Base-by-base conservation (phyloP, 2,113 vertebrate species). In the Excalfactoria chinensis region DNA sequence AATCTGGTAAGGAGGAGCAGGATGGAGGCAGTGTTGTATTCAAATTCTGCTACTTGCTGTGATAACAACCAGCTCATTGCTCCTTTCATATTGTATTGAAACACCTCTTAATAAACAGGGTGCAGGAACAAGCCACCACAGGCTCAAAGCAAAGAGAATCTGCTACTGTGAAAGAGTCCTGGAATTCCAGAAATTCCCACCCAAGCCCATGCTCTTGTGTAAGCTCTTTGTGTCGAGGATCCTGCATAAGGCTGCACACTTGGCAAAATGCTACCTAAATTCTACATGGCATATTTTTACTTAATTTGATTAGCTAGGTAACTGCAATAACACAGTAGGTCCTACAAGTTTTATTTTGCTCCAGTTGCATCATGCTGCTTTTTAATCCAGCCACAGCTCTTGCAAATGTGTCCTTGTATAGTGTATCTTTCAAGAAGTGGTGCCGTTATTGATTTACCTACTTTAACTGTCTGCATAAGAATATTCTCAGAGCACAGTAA, bases 171-270 rank as follows among this genome's bases (percentile, higher is more conserved):
- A 63, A 85, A 80, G 25, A 40, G 4, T 7, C 35, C 6, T 64
- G 20, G 12, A 28, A 37, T 67, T 49, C 16, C 34, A 80, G 35
- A 80, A 93, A 88, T 73, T 59, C 51, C 46, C 21, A 59, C 16
- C 19, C 9, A 41, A 37, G 22, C 7, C 5, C 49, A 1, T 2
- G 7, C 3, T 83, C 11, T 53, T 1, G 0, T n/a, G 1, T 28
- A 62, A 79, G 34, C 23, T 9, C 20, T 64, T 68, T 46, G 9
- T 43, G 44, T 77, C 30, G 60, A 83, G 46, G 32, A 68, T n/a
- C 6, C 21, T 23, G 8, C n/a, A 71, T 11, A 9, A 46, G 26
- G 12, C 3, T 68, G 21, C 66, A 60, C 40, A 34, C 8, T 25
- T 86, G 30, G 9, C 7, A 72, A 80, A 95, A 69, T 28, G 51